Evolutionary conservation across 2,888 invertebrate species (phyloP).

Genomic region (Drosophila stalkeri): DNA sequence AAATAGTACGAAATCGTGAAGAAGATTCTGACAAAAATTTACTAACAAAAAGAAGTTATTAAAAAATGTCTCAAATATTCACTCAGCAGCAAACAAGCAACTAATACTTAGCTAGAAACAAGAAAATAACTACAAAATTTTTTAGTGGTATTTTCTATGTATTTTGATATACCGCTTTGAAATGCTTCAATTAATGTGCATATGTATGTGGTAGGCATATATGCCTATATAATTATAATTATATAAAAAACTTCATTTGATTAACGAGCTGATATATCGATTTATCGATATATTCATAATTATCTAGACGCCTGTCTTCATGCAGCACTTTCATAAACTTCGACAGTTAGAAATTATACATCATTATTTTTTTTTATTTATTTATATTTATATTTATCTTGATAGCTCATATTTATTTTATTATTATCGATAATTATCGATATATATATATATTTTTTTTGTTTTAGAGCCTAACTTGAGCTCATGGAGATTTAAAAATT

Average conservation of each 20-base stretch:
- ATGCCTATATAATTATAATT: no score
- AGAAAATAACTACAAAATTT: constrained; percentile 27
- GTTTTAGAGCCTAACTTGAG: no score
- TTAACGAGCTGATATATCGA: neutral
- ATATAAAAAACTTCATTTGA: neutral
- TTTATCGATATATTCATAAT: neutral
- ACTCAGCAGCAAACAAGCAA: constrained; percentile 46
- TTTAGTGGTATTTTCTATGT: neutral
- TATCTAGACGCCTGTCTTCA: no score
- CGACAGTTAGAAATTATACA: neutral
- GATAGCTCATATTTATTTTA: fast-evolving
- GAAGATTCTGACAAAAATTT: neutral
- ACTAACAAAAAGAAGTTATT: constrained; percentile 25
- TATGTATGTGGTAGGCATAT: neutral
- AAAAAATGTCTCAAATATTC: constrained; percentile 55
- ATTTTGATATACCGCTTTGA: neutral
- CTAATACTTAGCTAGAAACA: constrained; percentile 29
- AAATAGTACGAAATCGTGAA: constrained; percentile 30
- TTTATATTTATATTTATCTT: neutral
- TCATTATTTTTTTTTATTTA: no score
- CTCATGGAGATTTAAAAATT: neutral
- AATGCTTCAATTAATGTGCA: no score
- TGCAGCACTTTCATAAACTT: neutral
- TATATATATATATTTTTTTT: neutral
- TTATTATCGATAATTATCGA: neutral